phyloP scores from a whole-genome alignment of 2,113 vertebrate genomes.

The Philantomba maxwellii region DNA sequence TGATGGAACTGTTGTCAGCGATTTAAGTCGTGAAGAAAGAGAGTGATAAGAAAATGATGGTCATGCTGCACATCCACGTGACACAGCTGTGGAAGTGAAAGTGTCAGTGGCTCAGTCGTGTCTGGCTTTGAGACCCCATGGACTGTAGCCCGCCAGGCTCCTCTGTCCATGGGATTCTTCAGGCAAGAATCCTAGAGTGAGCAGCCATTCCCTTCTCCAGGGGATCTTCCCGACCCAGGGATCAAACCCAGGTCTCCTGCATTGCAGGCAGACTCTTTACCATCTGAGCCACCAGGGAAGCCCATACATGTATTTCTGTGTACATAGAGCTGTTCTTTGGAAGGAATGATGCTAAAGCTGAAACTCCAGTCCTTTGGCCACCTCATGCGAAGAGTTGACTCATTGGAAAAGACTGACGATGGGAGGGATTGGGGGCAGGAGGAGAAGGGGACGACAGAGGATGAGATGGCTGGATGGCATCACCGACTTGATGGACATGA shows the following conservation, averaged over 20 bases:
- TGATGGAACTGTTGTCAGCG: too few species aligned
- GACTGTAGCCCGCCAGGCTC: not conserved
- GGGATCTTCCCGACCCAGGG: not conserved
- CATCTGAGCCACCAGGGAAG: not conserved
- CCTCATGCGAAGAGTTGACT: too few species aligned
- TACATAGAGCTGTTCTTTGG: not conserved
- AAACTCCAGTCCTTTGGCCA: too few species aligned
- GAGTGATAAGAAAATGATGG: not conserved
- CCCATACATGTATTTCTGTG: not conserved
- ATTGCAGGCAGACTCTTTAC: not conserved
- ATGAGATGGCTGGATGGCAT: too few species aligned
- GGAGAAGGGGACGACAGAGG: too few species aligned
- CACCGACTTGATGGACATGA: fast-evolving
- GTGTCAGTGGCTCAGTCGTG: not conserved
- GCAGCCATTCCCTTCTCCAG: not conserved
- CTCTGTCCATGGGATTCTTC: not conserved
- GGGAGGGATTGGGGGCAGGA: too few species aligned
- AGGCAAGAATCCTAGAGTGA: not conserved
- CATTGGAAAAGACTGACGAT: too few species aligned
- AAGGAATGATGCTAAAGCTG: too few species aligned
- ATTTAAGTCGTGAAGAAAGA: not conserved
- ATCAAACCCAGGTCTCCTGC: not conserved
- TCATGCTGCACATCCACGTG: not conserved
- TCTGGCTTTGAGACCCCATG: not conserved
- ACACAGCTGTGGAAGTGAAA: not conserved